These are phyloP conservation scores for Idaea dimidiata DNA, from an alignment of 2,888 invertebrate species.

Conservation along the genomic window DNA sequence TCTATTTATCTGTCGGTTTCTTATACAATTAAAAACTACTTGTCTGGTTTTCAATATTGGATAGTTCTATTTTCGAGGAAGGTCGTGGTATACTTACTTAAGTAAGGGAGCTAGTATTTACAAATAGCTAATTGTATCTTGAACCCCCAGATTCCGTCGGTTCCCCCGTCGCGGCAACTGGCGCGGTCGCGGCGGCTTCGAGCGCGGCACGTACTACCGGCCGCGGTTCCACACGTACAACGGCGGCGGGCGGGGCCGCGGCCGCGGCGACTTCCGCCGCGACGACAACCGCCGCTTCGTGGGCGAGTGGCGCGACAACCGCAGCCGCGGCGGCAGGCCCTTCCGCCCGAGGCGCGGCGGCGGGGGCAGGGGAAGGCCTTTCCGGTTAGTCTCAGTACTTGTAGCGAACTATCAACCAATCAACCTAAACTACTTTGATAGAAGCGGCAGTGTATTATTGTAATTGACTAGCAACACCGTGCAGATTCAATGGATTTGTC, in stretches of 20 bases:
- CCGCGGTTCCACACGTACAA: conserved; percentile 87
- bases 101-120: too few species aligned
- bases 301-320: conserved; percentile 56
- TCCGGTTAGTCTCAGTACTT: conserved; percentile 66
- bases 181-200: conserved; percentile 82
- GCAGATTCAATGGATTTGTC: too few species aligned
- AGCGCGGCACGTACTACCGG: conserved; percentile 89
- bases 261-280: conserved; percentile 66
- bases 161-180: conserved; percentile 75
- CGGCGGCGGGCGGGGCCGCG: conserved; percentile 77
- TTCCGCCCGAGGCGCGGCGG: conserved; percentile 67
- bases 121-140: too few species aligned
- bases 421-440: too few species aligned
- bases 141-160: conserved; percentile 51
- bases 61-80: too few species aligned
- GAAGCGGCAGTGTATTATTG: too few species aligned
- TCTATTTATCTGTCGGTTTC: too few species aligned
- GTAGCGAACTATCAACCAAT: too few species aligned
- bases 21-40: too few species aligned
- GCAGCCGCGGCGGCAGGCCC: conserved; percentile 61
- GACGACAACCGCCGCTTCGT: conserved; percentile 61
- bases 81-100: too few species aligned
- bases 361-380: conserved; percentile 68
- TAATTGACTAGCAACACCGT: too few species aligned
- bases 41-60: too few species aligned